Conservation (phyloP, 2,113 vertebrate species). For the Callopanchax toddi region DNA sequence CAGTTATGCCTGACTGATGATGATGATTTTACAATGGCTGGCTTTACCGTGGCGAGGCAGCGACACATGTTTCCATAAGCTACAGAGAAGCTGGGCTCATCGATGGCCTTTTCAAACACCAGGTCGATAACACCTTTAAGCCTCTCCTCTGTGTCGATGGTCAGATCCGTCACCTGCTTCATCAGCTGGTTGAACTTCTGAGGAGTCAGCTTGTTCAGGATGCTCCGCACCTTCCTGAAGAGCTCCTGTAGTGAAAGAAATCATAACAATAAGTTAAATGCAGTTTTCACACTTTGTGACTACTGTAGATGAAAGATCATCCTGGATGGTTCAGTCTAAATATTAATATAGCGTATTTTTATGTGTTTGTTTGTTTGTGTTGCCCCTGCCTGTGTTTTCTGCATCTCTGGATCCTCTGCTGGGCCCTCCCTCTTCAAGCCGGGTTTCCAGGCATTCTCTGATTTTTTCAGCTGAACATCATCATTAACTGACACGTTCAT, state of each 20-base stretch:
- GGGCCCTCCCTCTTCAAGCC: constrained; percentile 86
- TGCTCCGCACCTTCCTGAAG: constrained; percentile 96
- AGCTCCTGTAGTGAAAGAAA: constrained; percentile 82
- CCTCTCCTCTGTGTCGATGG: constrained; percentile 95
- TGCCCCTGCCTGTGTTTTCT: constrained; percentile 86
- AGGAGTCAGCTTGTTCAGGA: constrained; percentile 96
- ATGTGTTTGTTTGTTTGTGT: neutral
- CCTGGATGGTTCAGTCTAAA: no score
- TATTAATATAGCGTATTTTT: neutral
- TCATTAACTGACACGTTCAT: constrained; percentile 90
- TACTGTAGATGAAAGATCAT: no score
- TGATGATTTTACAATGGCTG: neutral
- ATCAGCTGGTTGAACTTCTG: constrained; percentile 98
- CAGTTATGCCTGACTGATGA: neutral
- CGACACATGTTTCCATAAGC: constrained; percentile 98
- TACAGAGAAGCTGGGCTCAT: constrained; percentile 96
- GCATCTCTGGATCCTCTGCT: constrained; percentile 82
- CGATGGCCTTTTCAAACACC: constrained; percentile 97
- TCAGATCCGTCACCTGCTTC: constrained; percentile 96
- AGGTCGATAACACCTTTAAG: constrained; percentile 98
- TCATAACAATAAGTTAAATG: neutral
- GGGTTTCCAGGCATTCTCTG: constrained; percentile 95
- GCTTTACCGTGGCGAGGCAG: constrained; percentile 91
- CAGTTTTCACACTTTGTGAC: no score
- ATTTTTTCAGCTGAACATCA: constrained; percentile 91